Base-by-base conservation (phyloP, 2,113 vertebrate species). In the Dermatemys mawii region DNA sequence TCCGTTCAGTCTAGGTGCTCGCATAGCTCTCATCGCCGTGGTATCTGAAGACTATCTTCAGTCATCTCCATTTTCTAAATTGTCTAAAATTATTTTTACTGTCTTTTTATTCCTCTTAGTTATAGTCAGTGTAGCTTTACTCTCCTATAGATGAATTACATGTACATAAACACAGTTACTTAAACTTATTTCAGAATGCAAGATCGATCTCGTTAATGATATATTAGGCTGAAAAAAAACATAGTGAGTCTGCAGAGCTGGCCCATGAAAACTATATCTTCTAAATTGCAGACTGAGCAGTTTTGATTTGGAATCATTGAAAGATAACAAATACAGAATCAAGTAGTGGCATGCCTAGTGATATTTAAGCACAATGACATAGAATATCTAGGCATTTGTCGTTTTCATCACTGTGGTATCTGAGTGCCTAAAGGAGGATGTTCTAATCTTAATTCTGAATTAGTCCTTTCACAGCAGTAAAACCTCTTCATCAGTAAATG, bases 391-490 rank as follows among this genome's bases (percentile, higher is more conserved):
- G 19, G 17, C n/a, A 73, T 70, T 70, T 70, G 67, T 38, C 67
- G 22, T 27, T 76, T 76, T 24, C 11, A 76, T 24, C 6, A 75
- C 10, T 73, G 38, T 41, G 12, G 12, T 46, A 76, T 3, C 29
- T 12, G 79, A 27, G 88, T 83, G 17, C 38, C n/a, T 57, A 14
- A 48, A 1, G 1, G 83, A 49, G 49, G n/a, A 6, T 1, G 0
- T 16, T 2, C 70, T n/a, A 75, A 67, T 48, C 26, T 90, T 78
- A 92, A 76, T 57, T 53, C 35, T 50, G 78, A 80, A 53, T 38
- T 32, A 53, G 41, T 35, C 27, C 8, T 57, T 48, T 55, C 6
- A 11, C 0, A 86, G 35, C 32, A 6, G 6, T 2, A 50, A 81
- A 70, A 94, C 5, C 7, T 11, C 6, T 50, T 83, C 84, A 2